Percentiles rank a stretch among this genome's conserved stretches.
These are phyloP conservation scores for Lynx canadensis DNA, from an alignment of 2,113 vertebrate species.

Conservation along the genomic window DNA sequence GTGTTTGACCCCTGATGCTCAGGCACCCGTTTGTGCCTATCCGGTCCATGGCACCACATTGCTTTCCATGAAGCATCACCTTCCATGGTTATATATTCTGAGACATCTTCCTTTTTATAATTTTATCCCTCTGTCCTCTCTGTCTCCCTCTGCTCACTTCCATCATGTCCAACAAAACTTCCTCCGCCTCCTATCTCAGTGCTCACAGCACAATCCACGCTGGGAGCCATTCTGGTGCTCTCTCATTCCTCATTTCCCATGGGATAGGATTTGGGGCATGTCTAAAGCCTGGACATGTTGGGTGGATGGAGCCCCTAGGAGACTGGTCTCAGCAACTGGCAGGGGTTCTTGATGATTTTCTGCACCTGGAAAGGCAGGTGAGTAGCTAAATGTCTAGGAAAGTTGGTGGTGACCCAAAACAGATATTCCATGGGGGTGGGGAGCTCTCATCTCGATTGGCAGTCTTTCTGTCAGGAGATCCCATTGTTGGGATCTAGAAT, in stretches of 20 bases:
- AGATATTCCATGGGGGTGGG: background rate
- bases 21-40: background rate
- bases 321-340: rapidly evolving
- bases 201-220: rapidly evolving
- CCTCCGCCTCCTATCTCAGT: background rate
- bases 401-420: background rate
- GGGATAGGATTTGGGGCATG: background rate
- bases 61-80: background rate
- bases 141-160: background rate
- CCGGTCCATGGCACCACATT: background rate
- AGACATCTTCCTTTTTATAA: background rate
- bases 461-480: background rate
- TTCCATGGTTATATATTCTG: rapidly evolving
- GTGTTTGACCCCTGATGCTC: background rate
- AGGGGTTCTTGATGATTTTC: background rate
- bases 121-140: background rate
- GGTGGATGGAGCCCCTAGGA: background rate
- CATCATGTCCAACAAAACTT: background rate
- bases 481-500: background rate
- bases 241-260: background rate
- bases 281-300: background rate
- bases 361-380: rapidly evolving
- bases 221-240: background rate
- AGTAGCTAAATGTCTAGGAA: background rate
- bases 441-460: background rate